Evolutionary conservation across 2,113 vertebrate genomes (phyloP).

Genomic region (Smithornis capensis): DNA sequence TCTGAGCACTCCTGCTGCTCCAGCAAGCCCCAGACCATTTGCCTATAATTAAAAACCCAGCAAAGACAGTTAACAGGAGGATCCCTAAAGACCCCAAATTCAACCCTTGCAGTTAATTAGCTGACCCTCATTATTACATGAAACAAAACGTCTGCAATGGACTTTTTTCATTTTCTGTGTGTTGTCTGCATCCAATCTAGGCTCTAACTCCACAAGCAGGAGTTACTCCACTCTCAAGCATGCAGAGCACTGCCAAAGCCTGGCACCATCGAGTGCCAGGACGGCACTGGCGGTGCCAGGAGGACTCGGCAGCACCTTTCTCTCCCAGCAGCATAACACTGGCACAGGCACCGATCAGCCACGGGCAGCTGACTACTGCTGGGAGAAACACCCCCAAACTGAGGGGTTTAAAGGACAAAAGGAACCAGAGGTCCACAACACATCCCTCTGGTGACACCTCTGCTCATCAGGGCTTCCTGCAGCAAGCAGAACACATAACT

Average conservation of each 20-base stretch:
- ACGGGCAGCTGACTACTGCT: constrained; percentile 70
- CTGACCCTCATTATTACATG: not conserved
- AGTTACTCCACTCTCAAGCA: constrained; percentile 74
- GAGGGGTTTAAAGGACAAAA: not conserved
- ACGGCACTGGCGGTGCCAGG: constrained; percentile 37
- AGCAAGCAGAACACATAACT: fast-evolving
- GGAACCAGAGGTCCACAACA: not conserved
- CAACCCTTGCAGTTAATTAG: not conserved
- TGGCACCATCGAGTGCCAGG: not conserved
- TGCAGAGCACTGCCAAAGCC: constrained; percentile 61
- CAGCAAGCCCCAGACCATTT: not conserved
- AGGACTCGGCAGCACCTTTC: not conserved
- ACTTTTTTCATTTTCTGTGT: not conserved
- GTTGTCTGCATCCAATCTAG: constrained; percentile 70
- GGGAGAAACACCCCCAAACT: not conserved
- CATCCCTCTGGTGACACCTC: not conserved
- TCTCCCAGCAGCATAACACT: constrained; percentile 78
- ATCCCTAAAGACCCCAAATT: not conserved
- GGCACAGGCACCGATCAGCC: constrained; percentile 50
- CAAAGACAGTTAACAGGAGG: not conserved
- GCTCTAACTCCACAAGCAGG: constrained; percentile 59
- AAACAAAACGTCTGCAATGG: not conserved
- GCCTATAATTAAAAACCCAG: not conserved
- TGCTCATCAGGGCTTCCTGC: not conserved
- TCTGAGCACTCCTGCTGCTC: not conserved